A percentile compares a stretch with the other conserved stretches of the same genome.
These are phyloP conservation scores for Aphrophora alni DNA, from an alignment of 2,888 invertebrate genomes.

Conservation along the genomic window DNA sequence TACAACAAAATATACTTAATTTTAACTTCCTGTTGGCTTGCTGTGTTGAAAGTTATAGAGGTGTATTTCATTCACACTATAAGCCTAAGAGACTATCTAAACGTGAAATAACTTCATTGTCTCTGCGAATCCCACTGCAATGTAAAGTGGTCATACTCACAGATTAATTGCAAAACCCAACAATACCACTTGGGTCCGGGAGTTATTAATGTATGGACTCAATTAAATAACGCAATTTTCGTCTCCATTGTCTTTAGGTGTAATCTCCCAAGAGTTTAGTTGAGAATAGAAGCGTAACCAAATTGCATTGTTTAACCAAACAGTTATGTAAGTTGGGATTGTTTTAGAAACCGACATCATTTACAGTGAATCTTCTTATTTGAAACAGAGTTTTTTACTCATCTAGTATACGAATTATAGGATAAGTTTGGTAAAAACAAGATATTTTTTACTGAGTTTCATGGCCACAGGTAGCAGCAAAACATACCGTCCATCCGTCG, in stretches of 20 bases:
- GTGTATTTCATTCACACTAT: not conserved
- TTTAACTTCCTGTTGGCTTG: too few species aligned
- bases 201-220: not conserved
- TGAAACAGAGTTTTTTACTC: too few species aligned
- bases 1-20: too few species aligned
- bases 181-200: not conserved
- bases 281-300: not conserved
- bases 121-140: not conserved
- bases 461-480: too few species aligned
- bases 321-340: not conserved
- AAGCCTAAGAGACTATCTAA: not conserved
- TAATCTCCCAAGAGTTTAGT: not conserved
- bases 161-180: not conserved
- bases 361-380: too few species aligned
- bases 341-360: too few species aligned
- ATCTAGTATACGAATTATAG: too few species aligned
- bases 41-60: too few species aligned
- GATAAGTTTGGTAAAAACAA: too few species aligned
- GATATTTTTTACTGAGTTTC: too few species aligned
- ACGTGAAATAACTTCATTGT: not conserved
- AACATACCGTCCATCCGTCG: too few species aligned
- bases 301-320: not conserved
- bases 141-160: not conserved
- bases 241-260: not conserved
- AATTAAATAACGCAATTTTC: not conserved